Percentiles rank a stretch among this genome's conserved stretches.
Conservation (phyloP, 2,113 vertebrate species). For the Cyprichromis sp. region DNA sequence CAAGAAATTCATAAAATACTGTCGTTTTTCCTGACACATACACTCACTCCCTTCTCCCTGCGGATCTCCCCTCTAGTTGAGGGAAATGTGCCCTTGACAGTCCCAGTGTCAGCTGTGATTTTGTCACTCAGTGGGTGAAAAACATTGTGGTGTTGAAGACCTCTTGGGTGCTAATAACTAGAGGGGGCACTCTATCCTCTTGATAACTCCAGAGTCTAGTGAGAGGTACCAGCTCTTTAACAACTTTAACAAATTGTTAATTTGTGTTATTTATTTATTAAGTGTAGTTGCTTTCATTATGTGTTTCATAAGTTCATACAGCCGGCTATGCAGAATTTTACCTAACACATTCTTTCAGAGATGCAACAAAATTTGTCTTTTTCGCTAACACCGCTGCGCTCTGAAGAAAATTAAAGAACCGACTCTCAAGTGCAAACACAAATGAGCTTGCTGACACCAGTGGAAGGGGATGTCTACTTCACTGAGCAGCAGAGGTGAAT, state of each 20-base stretch:
- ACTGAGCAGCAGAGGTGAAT: conserved; percentile 59
- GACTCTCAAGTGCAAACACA: conserved; percentile 11
- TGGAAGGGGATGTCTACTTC: conserved; percentile 28
- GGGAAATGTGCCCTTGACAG: conserved; percentile 62
- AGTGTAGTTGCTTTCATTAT: neutral
- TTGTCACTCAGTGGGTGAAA: conserved; percentile 60
- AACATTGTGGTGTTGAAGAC: conserved; percentile 13
- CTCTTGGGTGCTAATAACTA: conserved; percentile 40
- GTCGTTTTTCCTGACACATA: conserved; percentile 46
- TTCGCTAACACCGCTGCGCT: neutral
- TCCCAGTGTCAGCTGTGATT: conserved; percentile 62
- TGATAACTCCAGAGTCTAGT: conserved; percentile 4
- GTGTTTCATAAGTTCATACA: neutral
- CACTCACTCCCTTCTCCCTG: conserved; percentile 37
- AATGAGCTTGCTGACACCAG: conserved; percentile 32
- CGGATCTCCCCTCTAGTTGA: conserved; percentile 46
- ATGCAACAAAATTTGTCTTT: neutral
- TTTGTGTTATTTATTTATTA: neutral
- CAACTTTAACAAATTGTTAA: neutral
- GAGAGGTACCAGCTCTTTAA: conserved; percentile 10
- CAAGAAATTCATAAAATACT: conserved; percentile 61
- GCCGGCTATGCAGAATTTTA: neutral
- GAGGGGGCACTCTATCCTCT: neutral
- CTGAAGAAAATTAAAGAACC: conserved; percentile 8
- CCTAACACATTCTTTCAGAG: conserved; percentile 9